Conservation (phyloP, 2,888 invertebrate species). For the Cephus pulcher region DNA sequence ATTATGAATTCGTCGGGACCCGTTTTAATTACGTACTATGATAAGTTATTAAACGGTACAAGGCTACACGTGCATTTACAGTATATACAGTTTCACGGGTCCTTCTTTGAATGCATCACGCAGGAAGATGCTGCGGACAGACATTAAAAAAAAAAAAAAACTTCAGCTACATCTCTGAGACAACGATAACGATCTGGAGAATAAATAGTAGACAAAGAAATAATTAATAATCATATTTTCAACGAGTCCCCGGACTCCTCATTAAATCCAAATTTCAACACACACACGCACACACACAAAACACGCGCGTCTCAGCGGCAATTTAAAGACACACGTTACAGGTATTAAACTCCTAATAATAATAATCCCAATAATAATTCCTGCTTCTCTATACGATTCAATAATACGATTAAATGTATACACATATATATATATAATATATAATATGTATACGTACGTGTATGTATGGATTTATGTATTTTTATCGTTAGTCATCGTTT, state of each 20-base stretch:
- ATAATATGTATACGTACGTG: conserved; percentile 19
- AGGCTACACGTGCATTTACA: conserved; percentile 54
- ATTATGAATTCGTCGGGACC: neutral
- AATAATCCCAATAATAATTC: neutral
- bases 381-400: too few species aligned
- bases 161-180: neutral
- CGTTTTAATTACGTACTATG: neutral
- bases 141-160: neutral
- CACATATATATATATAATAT: conserved; percentile 20
- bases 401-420: neutral
- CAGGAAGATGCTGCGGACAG: neutral
- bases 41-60: neutral
- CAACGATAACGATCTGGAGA: neutral
- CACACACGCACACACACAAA: too few species aligned
- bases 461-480: conserved; percentile 23
- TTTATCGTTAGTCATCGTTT: conserved; percentile 28
- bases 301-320: neutral
- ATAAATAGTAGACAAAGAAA: neutral
- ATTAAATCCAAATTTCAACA: neutral
- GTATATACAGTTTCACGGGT: conserved; percentile 53
- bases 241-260: neutral
- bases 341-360: neutral
- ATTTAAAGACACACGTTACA: neutral
- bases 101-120: conserved; percentile 29
- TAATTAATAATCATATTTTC: neutral